These are phyloP conservation scores for Phaethon lepturus DNA, from an alignment of 2,113 vertebrate genomes.

Conservation along the genomic window DNA sequence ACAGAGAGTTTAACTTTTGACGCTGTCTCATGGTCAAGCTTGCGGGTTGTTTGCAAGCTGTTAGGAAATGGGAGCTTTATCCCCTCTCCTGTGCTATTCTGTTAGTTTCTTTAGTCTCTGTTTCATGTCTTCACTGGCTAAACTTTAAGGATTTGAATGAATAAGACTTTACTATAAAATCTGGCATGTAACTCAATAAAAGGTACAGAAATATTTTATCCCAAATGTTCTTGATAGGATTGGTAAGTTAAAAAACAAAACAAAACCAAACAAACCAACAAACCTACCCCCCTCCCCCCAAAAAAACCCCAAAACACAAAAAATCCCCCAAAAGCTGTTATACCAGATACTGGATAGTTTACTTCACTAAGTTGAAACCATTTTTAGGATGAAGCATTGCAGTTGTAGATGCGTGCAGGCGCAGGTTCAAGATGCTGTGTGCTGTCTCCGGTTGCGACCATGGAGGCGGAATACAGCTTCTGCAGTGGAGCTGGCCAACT, in stretches of 20 bases:
- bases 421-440: rapidly evolving
- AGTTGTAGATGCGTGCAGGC: not conserved
- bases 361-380: not conserved
- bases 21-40: not conserved
- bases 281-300: not conserved
- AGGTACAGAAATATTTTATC: not conserved
- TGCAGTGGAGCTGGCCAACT: not conserved
- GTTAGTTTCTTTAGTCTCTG: not conserved
- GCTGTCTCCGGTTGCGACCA: not conserved
- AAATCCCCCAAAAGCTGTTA: not conserved
- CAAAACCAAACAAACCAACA: not conserved
- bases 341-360: not conserved
- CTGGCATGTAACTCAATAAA: not conserved
- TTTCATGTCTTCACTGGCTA: not conserved
- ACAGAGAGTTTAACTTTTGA: not conserved
- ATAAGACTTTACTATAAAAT: not conserved
- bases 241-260: not conserved
- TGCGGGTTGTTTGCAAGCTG: not conserved
- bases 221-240: not conserved
- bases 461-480: not conserved
- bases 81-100: not conserved
- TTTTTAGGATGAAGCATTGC: not conserved
- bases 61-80: not conserved
- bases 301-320: not conserved
- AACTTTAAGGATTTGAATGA: not conserved